These are phyloP conservation scores for Melanotaenia duboulayi DNA, from an alignment of 2,113 vertebrate species.

Conservation along the genomic window DNA sequence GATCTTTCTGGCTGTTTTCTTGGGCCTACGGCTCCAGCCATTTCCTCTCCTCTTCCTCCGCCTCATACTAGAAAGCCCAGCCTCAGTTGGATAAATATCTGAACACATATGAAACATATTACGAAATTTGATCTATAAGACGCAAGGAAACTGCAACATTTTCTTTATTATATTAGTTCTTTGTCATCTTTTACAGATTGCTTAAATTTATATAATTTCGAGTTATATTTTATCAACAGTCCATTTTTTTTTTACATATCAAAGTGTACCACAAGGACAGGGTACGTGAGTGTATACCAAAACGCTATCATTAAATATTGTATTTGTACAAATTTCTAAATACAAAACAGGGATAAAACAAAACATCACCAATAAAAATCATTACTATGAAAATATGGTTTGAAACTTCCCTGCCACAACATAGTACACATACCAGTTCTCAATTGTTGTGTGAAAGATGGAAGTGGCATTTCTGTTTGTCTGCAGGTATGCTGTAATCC, in stretches of 20 bases:
- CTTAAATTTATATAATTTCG: too few species aligned
- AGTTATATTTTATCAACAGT: too few species aligned
- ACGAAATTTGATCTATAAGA: background rate
- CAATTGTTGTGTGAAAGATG: slow-evolving; percentile 77
- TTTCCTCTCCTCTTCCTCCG: slow-evolving; percentile 78
- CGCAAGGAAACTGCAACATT: background rate
- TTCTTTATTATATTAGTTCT: background rate
- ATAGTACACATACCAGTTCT: slow-evolving; percentile 78
- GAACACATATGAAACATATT: slow-evolving; percentile 17
- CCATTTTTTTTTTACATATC: too few species aligned
- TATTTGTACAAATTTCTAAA: too few species aligned
- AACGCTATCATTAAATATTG: too few species aligned
- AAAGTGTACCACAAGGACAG: too few species aligned
- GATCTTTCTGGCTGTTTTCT: slow-evolving; percentile 46
- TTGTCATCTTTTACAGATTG: background rate
- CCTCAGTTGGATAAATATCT: slow-evolving; percentile 81
- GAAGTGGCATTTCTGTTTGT: slow-evolving; percentile 61
- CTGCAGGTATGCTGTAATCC: slow-evolving; percentile 69
- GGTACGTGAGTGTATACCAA: too few species aligned
- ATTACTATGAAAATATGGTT: background rate
- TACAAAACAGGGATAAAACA: too few species aligned
- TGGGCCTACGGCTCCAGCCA: slow-evolving; percentile 71
- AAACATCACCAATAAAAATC: too few species aligned
- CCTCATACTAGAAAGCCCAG: slow-evolving; percentile 66
- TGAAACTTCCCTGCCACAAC: background rate